Conservation (phyloP, 2,797 vertebrate species). For the Poecilia velifera region DNA sequence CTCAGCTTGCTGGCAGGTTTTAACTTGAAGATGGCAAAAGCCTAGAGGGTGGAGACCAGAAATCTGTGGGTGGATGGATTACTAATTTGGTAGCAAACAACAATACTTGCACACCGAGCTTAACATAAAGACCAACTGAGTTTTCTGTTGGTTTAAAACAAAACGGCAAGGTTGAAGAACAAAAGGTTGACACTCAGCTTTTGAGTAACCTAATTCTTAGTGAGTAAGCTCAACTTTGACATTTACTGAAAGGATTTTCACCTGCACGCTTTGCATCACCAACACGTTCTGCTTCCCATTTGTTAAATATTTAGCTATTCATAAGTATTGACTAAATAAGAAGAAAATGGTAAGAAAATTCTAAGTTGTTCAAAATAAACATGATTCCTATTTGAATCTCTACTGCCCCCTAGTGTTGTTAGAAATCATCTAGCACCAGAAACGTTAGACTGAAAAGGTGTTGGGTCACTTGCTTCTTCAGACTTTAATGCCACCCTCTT, state of each 20-base stretch:
- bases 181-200: conserved; percentile 39
- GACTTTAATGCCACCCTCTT: not conserved
- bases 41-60: conserved; percentile 27
- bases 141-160: conserved; percentile 25
- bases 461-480: not conserved
- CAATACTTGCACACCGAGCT: conserved; percentile 15
- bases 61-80: conserved; percentile 6
- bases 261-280: not conserved
- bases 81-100: conserved; percentile 8
- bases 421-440: not conserved
- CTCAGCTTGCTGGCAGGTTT: conserved; percentile 61
- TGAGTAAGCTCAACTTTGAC: conserved; percentile 48
- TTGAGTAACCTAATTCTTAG: conserved; percentile 28
- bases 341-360: not conserved
- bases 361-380: not conserved
- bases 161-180: conserved; percentile 46
- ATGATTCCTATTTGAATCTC: conserved; percentile 13
- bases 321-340: not conserved
- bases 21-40: conserved; percentile 48
- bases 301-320: not conserved
- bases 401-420: conserved; percentile 54
- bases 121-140: conserved; percentile 1
- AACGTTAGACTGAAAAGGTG: not conserved
- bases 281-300: not conserved
- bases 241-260: conserved; percentile 35